Percentiles rank a stretch among this genome's conserved stretches.
Conservation (phyloP, 92 coral and sea anemone genomes). For the Epizoanthus fatuus region DNA sequence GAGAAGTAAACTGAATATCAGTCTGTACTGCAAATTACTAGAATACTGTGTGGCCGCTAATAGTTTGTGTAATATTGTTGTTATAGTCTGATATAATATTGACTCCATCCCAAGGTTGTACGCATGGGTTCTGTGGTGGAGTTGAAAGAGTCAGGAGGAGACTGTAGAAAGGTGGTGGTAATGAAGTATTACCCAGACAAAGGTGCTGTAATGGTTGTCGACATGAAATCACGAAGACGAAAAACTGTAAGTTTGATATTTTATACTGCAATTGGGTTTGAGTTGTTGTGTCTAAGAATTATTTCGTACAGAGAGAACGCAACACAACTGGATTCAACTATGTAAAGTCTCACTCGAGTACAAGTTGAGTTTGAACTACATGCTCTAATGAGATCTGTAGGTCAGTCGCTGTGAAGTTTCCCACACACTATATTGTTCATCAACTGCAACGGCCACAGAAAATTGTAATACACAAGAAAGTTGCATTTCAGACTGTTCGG, state of each 20-base stretch:
- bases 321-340: too few species aligned
- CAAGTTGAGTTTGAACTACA: too few species aligned
- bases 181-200: constrained; percentile 87
- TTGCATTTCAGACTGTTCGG: too few species aligned
- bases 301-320: background rate
- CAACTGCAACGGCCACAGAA: too few species aligned
- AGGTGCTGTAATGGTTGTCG: constrained; percentile 87
- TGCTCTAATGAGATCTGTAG: too few species aligned
- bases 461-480: too few species aligned
- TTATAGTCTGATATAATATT: background rate
- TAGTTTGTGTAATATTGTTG: background rate
- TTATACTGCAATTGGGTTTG: background rate
- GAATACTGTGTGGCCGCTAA: too few species aligned
- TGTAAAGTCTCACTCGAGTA: too few species aligned
- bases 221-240: constrained; percentile 85
- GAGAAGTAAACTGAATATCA: too few species aligned
- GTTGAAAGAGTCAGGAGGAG: constrained; percentile 89
- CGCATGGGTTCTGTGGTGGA: constrained; percentile 94
- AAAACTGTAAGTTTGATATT: constrained; percentile 77
- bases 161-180: constrained; percentile 86
- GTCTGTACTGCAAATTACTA: too few species aligned
- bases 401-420: too few species aligned
- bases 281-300: background rate
- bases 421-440: too few species aligned
- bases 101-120: constrained; percentile 70